Percentiles rank a stretch among this genome's conserved stretches.
Conservation (phyloP, 2,797 vertebrate species). For the Tiaroga cobitis region DNA sequence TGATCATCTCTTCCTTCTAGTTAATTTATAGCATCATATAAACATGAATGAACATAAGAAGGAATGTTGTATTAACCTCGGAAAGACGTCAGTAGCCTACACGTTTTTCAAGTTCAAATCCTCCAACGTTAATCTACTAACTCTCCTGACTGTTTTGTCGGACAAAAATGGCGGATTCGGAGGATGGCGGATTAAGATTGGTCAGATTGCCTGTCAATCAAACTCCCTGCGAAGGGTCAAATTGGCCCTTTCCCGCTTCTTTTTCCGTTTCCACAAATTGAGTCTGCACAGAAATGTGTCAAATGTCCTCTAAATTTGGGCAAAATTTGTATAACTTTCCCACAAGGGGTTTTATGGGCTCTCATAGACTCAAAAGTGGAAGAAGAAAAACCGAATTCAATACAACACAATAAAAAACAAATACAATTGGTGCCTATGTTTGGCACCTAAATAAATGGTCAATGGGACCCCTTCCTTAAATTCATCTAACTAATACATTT, state of each 20-base stretch:
- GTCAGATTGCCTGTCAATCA: too few relatives aligned
- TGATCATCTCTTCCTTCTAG: too few relatives aligned
- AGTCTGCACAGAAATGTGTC: background rate
- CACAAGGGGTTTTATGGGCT: background rate
- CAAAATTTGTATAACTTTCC: too few relatives aligned
- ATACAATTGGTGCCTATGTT: background rate
- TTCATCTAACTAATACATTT: background rate
- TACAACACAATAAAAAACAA: background rate
- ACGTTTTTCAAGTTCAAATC: too few relatives aligned
- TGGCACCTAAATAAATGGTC: background rate
- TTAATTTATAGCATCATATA: too few relatives aligned
- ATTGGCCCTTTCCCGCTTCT: background rate
- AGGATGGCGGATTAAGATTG: too few relatives aligned
- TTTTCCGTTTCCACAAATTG: background rate
- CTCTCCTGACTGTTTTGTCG: too few relatives aligned
- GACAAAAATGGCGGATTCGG: too few relatives aligned
- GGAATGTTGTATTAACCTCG: too few relatives aligned
- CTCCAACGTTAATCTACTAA: too few relatives aligned
- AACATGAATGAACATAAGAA: too few relatives aligned
- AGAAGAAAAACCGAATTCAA: background rate
- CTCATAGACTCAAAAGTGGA: background rate
- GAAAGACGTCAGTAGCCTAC: too few relatives aligned
- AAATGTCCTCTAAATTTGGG: background rate
- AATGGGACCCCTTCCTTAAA: background rate
- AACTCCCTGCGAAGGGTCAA: background rate